phyloP scores from a whole-genome alignment of 1,140 invertebrate species.

The Trachymyrmex cornetzi region DNA sequence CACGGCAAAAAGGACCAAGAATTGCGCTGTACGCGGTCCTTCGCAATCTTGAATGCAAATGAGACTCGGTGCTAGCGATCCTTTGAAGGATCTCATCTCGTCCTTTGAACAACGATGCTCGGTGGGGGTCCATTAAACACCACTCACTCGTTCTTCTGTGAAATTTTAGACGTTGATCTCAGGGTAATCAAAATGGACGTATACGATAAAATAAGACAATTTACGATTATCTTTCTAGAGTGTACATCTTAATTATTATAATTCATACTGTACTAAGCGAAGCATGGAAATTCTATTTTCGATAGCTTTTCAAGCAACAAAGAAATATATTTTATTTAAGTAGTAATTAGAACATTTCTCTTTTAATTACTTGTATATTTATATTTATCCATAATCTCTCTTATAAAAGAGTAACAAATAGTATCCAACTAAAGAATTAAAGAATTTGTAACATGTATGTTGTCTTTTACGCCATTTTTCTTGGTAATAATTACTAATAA shows the following conservation, averaged over 20 bases:
- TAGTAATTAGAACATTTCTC: neutral
- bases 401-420: neutral
- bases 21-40: constrained; percentile 26
- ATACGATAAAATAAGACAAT: neutral
- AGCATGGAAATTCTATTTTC: neutral
- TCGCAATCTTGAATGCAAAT: constrained; percentile 80
- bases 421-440: neutral
- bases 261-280: neutral
- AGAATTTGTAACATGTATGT: neutral
- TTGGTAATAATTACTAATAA: constrained; percentile 4
- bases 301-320: neutral
- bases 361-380: neutral
- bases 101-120: constrained; percentile 73
- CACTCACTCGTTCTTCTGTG: constrained; percentile 49
- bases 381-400: neutral
- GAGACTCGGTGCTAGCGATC: constrained; percentile 68
- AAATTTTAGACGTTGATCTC: constrained; percentile 69
- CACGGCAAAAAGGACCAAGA: constrained; percentile 29
- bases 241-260: neutral
- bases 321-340: neutral
- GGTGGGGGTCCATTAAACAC: constrained; percentile 71
- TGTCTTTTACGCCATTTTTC: neutral
- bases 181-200: constrained; percentile 68
- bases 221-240: constrained; percentile 9
- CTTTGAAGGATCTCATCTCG: constrained; percentile 76